Conservation (phyloP, 1,140 invertebrate species). For the Littorina saxatilis region DNA sequence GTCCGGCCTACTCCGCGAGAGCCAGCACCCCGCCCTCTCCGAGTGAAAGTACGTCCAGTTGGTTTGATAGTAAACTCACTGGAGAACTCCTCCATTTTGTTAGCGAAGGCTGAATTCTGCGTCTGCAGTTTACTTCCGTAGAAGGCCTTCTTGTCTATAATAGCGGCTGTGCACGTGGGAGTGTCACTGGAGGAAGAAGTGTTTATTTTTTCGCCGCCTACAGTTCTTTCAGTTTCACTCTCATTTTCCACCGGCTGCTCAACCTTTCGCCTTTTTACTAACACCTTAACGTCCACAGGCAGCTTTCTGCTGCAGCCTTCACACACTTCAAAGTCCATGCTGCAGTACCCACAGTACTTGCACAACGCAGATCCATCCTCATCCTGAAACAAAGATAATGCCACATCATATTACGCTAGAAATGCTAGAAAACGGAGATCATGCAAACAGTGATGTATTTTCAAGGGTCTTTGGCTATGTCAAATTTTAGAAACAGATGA, state of each 20-base stretch:
- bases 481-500: too few relatives aligned
- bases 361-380: slow-evolving; percentile 48
- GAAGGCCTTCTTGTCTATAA: slow-evolving; percentile 1
- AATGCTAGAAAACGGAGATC: too few relatives aligned
- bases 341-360: slow-evolving; percentile 58
- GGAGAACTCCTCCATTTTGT: background rate
- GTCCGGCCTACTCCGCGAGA: slow-evolving; percentile 22
- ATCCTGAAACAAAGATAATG: slow-evolving; percentile 24
- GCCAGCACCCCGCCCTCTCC: slow-evolving; percentile 31
- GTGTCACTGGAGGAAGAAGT: background rate
- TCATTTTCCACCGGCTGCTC: slow-evolving; percentile 11
- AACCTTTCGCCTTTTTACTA: slow-evolving; percentile 25
- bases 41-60: background rate
- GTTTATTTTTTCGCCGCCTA: slow-evolving; percentile 2
- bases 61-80: background rate
- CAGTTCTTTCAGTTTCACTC: background rate
- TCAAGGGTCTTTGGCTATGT: too few relatives aligned
- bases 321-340: slow-evolving; percentile 53
- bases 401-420: background rate
- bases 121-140: slow-evolving; percentile 8
- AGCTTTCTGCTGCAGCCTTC: slow-evolving; percentile 52
- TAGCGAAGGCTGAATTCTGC: background rate
- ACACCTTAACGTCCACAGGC: slow-evolving; percentile 47
- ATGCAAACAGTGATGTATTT: too few relatives aligned
- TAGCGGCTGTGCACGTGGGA: background rate